phyloP scores from a whole-genome alignment of 2,797 vertebrate species.

The Coregonus suidteri region DNA sequence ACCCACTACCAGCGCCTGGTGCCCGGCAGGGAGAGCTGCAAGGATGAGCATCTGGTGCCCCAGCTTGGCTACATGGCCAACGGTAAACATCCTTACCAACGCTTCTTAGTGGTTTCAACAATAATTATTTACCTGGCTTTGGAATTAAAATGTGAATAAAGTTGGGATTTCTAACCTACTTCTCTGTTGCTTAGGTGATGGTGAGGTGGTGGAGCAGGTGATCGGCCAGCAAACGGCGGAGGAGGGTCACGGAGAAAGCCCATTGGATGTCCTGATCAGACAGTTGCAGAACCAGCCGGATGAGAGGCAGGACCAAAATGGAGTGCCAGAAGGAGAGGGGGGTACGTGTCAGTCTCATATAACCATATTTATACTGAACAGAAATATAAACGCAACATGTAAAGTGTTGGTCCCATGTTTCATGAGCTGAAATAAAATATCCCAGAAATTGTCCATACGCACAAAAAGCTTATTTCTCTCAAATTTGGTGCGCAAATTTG shows the following conservation, averaged over 20 bases:
- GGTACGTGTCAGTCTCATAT: conserved; percentile 43
- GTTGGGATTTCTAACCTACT: neutral
- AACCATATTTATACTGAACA: neutral
- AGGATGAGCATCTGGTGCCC: conserved; percentile 95
- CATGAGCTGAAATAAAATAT: no score
- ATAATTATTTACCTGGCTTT: neutral
- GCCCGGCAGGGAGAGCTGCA: conserved; percentile 94
- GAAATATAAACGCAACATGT: no score
- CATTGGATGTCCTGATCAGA: conserved; percentile 91
- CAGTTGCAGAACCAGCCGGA: conserved; percentile 92
- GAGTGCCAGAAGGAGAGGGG: conserved; percentile 64
- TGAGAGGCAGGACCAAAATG: conserved; percentile 70
- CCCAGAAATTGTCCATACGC: no score
- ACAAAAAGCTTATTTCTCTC: no score
- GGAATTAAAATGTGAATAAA: no score
- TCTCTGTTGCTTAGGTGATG: conserved; percentile 81
- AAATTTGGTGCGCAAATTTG: no score
- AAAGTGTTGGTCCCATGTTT: no score
- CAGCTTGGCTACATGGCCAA: conserved; percentile 95
- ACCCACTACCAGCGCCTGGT: conserved; percentile 90
- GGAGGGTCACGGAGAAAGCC: conserved; percentile 85
- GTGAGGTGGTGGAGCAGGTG: conserved; percentile 95
- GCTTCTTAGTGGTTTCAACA: neutral
- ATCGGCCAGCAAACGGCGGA: conserved; percentile 90
- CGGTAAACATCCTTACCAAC: conserved; percentile 70